These are phyloP conservation scores for Abscondita cerata DNA, from an alignment of 2,888 invertebrate genomes.

Conservation along the genomic window DNA sequence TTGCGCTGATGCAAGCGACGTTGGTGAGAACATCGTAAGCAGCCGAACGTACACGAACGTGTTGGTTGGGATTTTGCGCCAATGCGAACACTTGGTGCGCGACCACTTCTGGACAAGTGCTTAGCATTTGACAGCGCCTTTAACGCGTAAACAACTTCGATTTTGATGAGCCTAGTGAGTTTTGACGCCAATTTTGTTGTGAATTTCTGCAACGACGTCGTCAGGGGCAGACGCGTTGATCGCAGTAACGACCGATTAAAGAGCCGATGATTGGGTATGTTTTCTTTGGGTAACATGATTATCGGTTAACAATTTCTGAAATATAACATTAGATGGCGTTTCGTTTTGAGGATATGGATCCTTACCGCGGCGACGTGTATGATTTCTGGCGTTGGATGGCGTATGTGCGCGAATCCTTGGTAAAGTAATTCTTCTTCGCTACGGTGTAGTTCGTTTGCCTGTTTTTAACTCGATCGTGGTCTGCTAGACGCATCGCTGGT, in stretches of 20 bases:
- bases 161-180: constrained; percentile 74
- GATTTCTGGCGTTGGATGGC: neutral
- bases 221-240: constrained; percentile 69
- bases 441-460: constrained; percentile 64
- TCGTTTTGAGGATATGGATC: too few relatives aligned
- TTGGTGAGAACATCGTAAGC: too few relatives aligned
- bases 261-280: constrained; percentile 78
- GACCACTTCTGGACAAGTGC: constrained; percentile 56
- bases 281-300: constrained; percentile 70
- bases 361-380: neutral
- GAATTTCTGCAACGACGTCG: constrained; percentile 67
- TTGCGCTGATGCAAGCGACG: too few relatives aligned
- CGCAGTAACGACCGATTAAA: constrained; percentile 74
- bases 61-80: neutral
- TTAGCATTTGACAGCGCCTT: constrained; percentile 84
- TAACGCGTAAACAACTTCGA: constrained; percentile 71
- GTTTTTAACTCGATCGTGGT: constrained; percentile 73
- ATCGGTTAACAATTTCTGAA: constrained; percentile 46
- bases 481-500: constrained; percentile 81
- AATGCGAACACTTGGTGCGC: neutral
- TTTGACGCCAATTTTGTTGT: constrained; percentile 69
- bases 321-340: too few relatives aligned
- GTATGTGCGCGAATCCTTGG: constrained; percentile 64
- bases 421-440: constrained; percentile 69
- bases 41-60: neutral